Evolutionary conservation across 2,113 vertebrate genomes (phyloP), one percentile per base, ranked within the genome.

Genomic region (Triplophysa rosa): DNA sequence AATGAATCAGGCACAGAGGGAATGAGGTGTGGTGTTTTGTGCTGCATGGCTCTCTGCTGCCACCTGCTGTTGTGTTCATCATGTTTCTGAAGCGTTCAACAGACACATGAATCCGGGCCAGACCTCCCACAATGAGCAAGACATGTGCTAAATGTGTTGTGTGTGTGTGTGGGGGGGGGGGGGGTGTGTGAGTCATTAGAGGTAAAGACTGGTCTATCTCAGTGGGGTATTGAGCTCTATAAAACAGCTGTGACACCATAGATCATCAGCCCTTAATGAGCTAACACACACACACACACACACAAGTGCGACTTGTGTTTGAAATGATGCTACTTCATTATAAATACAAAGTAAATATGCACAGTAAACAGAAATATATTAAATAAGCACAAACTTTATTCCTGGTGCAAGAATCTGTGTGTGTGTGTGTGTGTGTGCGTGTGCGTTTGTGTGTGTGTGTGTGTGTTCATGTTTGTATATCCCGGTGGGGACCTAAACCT

Each of bases 101-200:
- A 26, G 42, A 66, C 1, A 26, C 26, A 26, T 2, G 2, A 26
- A 37, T 37, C 3, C 3, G 67, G 58, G 73, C 21, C 26, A 82
- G 76, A 54, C 29, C 67, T 33, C 47, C 11, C 63, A 29, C 29
- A 29, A 29, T 29, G 29, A 29, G 29, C 3, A 4, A 29, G 3
- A 29, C 29, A 29, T 29, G 33, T 8, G 33, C 33, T 8, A 6
- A 37, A 37, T 37, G 33, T 37, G 33, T 78, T 67, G 64, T 80
- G 64, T 77, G 76, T 87, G 63, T 84, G 61, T 75, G 64, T 72
- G 77, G 75, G 56, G 52, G 56, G 54, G 81, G 66, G n/a, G n/a
- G n/a, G n/a, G n/a, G n/a, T n/a, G n/a, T n/a, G n/a, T n/a, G 69
- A 45, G 72, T 65, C 21, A 61, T 69, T 78, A 69, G 66, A 8